Evolutionary conservation across 2,113 vertebrate genomes (phyloP), one percentile per base, ranked within the genome.

Genomic region (Numenius arquata): DNA sequence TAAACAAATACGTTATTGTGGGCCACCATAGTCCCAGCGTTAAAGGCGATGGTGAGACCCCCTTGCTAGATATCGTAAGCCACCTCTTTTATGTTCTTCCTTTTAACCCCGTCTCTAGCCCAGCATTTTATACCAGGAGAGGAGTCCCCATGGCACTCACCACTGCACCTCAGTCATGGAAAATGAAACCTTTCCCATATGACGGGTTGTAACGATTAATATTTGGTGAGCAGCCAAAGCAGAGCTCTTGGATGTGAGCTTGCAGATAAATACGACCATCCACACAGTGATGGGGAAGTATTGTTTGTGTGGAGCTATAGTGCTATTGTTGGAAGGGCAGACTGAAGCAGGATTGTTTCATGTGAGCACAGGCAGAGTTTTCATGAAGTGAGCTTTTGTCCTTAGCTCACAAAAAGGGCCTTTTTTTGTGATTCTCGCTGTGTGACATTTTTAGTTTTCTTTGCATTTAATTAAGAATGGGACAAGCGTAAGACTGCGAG

Each of bases 301-400:
- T 47, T 89, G 66, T 87, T 96, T 91, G 45, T 89, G 81, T 91
- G 90, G 48, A 82, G 62, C 59, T 89, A 34, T 61, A 66, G 14
- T 78, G 66, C 88, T 91, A 9, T 87, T 92, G 84, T 91, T 93
- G 66, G 85, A 85, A 85, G 62, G 52, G 74, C 74, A 75, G 34
- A 93, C 94, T 90, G 78, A 93, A 85, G 71, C 34, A 47, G 66
- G 43, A 96, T 96, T 97, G 90, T 97, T 91, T 93, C 3, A 3
- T 72, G 15, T 61, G 36, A 89, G 78, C 32, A 91, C 74, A 81
- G 70, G 56, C 85, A 88, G 48, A 68, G 63, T 88, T 90, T 78
- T 72, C 53, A 72, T 92, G 79, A 96, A 95, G 53, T 62, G 47
- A 88, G 40, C 94, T 96, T 97, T 97, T 97, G 92, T 97, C 63